Evolutionary conservation across 2,888 invertebrate genomes (phyloP).

Genomic region (Spilosoma lubricipeda): DNA sequence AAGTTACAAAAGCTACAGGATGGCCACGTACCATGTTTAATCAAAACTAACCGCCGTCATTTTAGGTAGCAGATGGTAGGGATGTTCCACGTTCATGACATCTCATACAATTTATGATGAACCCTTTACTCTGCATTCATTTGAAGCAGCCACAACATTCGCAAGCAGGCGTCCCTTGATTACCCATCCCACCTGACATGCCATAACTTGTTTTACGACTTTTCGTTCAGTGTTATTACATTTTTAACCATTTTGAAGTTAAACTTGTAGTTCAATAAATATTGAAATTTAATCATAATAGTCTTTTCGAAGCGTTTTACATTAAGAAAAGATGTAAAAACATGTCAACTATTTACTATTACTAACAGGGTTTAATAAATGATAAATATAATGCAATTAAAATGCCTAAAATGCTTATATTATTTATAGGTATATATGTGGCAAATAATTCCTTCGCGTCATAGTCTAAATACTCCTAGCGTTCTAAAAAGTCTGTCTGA

Average conservation of each 20-base stretch:
- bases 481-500: too few species aligned
- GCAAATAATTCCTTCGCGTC: too few species aligned
- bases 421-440: too few species aligned
- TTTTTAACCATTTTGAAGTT: constrained; percentile 4
- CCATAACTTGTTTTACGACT: constrained; percentile 42
- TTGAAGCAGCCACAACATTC: constrained; percentile 40
- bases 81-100: constrained; percentile 27
- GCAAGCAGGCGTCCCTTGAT: constrained; percentile 43
- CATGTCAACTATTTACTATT: neutral
- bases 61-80: constrained; percentile 16
- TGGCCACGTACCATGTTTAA: neutral
- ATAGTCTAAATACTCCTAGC: too few species aligned
- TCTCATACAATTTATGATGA: constrained; percentile 38
- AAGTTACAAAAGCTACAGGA: neutral
- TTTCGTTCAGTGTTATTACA: constrained; percentile 48
- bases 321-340: neutral
- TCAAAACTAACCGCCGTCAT: constrained; percentile 1
- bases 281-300: neutral
- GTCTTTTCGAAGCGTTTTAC: too few species aligned
- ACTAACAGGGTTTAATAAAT: too few species aligned
- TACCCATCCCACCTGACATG: constrained; percentile 41
- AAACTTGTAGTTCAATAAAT: neutral
- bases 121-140: constrained; percentile 37
- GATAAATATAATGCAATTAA: too few species aligned
- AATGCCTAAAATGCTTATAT: too few species aligned